These are phyloP conservation scores for Pseudolaguvia tuberculata DNA, from an alignment of 2,113 vertebrate genomes.

Conservation along the genomic window DNA sequence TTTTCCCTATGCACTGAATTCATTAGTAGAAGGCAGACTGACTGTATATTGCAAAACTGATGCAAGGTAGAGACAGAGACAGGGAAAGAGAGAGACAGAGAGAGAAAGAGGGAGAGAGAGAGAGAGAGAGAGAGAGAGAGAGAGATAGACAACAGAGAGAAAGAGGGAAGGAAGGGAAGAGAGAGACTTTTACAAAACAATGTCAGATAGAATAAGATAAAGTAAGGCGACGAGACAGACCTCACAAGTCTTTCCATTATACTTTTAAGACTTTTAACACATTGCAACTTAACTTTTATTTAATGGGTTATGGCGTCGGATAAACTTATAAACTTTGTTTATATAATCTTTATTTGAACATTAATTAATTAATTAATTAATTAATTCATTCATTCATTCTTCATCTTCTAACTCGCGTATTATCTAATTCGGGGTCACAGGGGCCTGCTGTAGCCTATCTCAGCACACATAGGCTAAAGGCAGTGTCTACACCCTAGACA, in stretches of 20 bases:
- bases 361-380: no score
- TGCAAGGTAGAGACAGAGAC: slow-evolving; percentile 3
- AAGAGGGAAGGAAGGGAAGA: no score
- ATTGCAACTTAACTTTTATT: not conserved
- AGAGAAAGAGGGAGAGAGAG: not conserved
- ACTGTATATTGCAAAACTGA: slow-evolving; percentile 13
- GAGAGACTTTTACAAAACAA: not conserved
- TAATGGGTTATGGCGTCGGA: not conserved
- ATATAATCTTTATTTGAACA: no score
- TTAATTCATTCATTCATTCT: no score
- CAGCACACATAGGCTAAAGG: no score
- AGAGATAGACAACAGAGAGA: not conserved
- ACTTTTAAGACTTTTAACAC: no score
- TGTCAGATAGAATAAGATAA: not conserved
- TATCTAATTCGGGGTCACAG: no score
- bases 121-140: not conserved
- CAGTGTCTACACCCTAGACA: no score
- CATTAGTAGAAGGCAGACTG: not conserved
- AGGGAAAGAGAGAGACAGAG: not conserved
- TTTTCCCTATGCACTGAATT: not conserved
- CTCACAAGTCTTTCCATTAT: not conserved
- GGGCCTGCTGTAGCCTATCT: no score
- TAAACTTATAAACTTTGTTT: no score
- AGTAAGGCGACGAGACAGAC: not conserved
- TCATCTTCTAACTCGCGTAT: no score